Evolutionary conservation across 2,797 vertebrate species (phyloP).

Genomic region (Melanotaenia trifasciata): DNA sequence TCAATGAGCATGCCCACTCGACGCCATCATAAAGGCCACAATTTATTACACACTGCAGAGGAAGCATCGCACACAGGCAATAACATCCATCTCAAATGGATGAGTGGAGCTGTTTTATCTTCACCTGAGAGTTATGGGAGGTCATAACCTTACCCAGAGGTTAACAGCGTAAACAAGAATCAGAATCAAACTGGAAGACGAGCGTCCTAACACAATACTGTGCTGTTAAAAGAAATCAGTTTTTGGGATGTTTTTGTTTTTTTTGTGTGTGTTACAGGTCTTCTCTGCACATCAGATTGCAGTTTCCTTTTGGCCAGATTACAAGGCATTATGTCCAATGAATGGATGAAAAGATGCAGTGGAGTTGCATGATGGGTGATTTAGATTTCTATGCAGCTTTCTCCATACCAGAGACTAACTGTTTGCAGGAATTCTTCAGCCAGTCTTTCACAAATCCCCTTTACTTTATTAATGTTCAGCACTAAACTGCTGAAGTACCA

Average conservation of each 20-base stretch:
- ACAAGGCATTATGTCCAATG: background rate
- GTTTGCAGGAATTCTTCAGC: conserved; percentile 1
- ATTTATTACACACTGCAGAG: conserved; percentile 49
- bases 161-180: conserved; percentile 24
- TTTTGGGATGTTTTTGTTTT: background rate
- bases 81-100: conserved; percentile 53
- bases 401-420: background rate
- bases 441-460: conserved; percentile 15
- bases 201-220: background rate
- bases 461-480: conserved; percentile 20
- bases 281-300: background rate
- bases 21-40: conserved; percentile 19
- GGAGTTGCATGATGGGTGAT: background rate
- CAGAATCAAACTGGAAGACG: conserved; percentile 28
- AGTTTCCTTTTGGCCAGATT: background rate
- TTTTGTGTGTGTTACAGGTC: background rate
- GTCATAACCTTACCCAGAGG: conserved; percentile 44
- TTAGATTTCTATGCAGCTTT: conserved; percentile 5
- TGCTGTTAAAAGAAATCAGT: background rate
- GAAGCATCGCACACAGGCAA: conserved; percentile 34
- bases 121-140: conserved; percentile 37
- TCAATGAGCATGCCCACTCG: conserved; percentile 46
- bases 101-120: conserved; percentile 46
- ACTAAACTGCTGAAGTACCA: conserved; percentile 15
- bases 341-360: conserved; percentile 18